These are phyloP conservation scores for Candoia aspera DNA, from an alignment of 2,113 vertebrate genomes.

Conservation along the genomic window DNA sequence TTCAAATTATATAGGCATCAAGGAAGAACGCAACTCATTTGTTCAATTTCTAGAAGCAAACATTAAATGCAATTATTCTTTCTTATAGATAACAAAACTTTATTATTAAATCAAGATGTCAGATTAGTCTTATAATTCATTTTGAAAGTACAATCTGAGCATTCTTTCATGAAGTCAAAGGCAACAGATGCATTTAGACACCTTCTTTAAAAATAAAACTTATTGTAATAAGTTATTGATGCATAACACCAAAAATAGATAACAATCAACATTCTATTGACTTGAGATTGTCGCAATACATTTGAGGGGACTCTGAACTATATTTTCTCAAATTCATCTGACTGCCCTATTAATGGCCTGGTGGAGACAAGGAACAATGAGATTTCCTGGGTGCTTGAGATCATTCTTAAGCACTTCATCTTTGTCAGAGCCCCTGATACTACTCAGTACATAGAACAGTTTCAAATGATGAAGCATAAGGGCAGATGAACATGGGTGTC, in stretches of 20 bases:
- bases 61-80: slow-evolving; percentile 61
- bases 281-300: neutral
- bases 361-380: neutral
- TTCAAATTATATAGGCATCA: neutral
- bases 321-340: neutral
- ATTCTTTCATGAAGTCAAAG: neutral
- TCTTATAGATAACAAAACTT: slow-evolving; percentile 48
- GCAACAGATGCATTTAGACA: neutral
- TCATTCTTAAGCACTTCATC: neutral
- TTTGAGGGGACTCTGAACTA: neutral
- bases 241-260: neutral
- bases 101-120: slow-evolving; percentile 37
- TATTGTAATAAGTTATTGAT: neutral
- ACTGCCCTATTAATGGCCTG: neutral
- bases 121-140: slow-evolving; percentile 36
- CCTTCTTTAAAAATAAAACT: neutral
- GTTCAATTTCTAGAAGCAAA: slow-evolving; percentile 20
- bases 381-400: neutral
- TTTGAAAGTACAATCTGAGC: neutral
- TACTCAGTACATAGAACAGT: neutral
- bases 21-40: slow-evolving; percentile 51
- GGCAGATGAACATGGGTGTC: neutral
- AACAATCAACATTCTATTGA: neutral
- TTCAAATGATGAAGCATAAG: neutral
- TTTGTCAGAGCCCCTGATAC: neutral